Evolutionary conservation across 1,140 invertebrate genomes (phyloP).

Genomic region (Orchestia grillus): DNA sequence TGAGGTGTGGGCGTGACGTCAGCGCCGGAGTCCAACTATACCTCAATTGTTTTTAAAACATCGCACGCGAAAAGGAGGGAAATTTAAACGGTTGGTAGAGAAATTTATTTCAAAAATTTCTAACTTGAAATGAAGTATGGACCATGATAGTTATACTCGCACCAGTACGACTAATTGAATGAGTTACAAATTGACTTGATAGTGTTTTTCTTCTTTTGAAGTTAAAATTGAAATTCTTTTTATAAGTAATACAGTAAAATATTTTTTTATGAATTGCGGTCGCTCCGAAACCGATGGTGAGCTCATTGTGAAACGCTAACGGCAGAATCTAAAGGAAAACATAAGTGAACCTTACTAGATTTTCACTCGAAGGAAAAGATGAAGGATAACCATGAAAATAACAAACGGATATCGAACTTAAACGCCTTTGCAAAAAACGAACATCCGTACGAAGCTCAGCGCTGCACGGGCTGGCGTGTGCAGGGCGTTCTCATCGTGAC

Average conservation of each 20-base stretch:
- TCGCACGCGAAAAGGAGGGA: not conserved
- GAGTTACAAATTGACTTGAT: too few species aligned
- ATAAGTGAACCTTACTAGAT: not conserved
- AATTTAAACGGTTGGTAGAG: not conserved
- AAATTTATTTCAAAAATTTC: not conserved
- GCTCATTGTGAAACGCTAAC: not conserved
- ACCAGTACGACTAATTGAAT: too few species aligned
- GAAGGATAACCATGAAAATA: not conserved
- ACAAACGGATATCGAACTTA: not conserved
- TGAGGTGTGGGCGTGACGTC: not conserved
- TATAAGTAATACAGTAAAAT: not conserved
- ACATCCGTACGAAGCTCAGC: not conserved
- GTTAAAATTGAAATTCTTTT: not conserved
- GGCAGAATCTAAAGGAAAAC: not conserved
- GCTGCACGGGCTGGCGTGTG: not conserved
- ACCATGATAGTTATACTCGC: too few species aligned
- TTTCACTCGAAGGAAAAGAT: not conserved
- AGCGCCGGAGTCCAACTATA: not conserved
- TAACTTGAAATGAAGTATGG: not conserved
- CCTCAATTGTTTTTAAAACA: not conserved
- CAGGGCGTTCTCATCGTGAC: not conserved
- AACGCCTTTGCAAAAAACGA: not conserved
- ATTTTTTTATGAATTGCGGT: not conserved
- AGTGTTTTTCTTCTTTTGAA: not conserved
- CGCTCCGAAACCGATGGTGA: not conserved